These are phyloP conservation scores for Gymnoscopelus braueri DNA, from an alignment of 2,797 vertebrate species.

Conservation along the genomic window DNA sequence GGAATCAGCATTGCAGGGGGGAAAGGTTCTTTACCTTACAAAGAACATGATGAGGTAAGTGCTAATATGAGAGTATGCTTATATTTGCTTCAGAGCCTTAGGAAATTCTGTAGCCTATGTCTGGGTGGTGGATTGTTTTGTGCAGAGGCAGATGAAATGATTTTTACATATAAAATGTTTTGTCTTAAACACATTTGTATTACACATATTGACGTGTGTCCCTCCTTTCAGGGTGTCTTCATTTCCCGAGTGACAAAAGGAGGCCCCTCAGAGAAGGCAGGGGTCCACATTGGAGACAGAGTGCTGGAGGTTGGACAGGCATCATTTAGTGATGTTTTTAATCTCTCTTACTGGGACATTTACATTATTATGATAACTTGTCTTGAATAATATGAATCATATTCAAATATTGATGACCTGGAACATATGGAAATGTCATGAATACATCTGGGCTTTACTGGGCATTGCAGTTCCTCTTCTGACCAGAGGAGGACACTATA, in stretches of 20 bases:
- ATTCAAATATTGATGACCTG: neutral
- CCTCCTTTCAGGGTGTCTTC: conserved; percentile 77
- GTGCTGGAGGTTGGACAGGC: conserved; percentile 76
- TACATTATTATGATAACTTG: neutral
- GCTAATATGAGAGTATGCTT: neutral
- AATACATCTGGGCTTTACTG: conserved; percentile 1
- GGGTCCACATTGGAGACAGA: conserved; percentile 78
- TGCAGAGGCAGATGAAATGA: too few species aligned
- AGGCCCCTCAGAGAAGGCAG: conserved; percentile 80
- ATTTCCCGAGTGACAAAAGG: conserved; percentile 80
- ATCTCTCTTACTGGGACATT: neutral
- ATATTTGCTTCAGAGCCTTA: too few species aligned
- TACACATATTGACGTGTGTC: conserved; percentile 7
- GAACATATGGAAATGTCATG: conserved; percentile 8
- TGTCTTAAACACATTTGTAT: neutral
- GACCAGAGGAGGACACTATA: conserved; percentile 65
- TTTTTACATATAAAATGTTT: too few species aligned
- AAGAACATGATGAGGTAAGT: conserved; percentile 86
- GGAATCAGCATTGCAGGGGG: conserved; percentile 91
- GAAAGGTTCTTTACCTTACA: conserved; percentile 87
- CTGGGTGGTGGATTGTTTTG: too few species aligned
- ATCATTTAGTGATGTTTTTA: neutral
- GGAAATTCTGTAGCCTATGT: too few species aligned
- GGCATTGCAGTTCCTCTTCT: conserved; percentile 46
- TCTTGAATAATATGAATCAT: neutral